A percentile compares a stretch with the other conserved stretches of the same genome.
Evolutionary conservation across 2,797 vertebrate genomes (phyloP).

Genomic region (Thamnophis elegans): DNA sequence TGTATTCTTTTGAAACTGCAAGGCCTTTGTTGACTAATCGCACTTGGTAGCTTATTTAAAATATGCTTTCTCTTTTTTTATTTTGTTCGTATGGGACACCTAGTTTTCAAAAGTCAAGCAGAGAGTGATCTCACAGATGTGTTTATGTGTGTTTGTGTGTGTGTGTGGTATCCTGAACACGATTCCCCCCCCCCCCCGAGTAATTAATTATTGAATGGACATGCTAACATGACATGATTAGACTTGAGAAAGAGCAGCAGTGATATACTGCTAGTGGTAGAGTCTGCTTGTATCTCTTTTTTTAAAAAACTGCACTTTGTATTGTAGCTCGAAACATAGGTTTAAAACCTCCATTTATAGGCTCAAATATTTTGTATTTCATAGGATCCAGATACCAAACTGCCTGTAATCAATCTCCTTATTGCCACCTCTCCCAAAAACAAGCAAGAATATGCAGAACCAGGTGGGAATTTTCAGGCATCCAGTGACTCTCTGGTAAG

Average conservation of each 20-base stretch:
- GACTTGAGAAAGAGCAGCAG: neutral
- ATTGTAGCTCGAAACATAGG: too few relatives aligned
- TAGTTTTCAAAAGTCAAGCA: neutral
- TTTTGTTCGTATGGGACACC: neutral
- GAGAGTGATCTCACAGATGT: neutral
- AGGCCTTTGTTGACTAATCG: neutral
- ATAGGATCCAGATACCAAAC: neutral
- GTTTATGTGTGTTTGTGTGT: too few relatives aligned
- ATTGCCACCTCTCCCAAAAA: conserved; percentile 48
- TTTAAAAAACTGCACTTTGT: neutral
- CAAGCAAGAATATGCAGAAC: conserved; percentile 61
- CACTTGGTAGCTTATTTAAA: neutral
- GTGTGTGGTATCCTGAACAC: neutral
- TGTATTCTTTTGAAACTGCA: neutral
- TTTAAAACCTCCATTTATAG: neutral
- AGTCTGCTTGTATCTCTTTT: neutral
- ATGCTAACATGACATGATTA: neutral
- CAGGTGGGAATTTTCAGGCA: conserved; percentile 49
- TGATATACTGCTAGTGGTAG: too few relatives aligned
- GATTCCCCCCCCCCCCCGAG: neutral
- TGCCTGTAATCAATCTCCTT: conserved; percentile 28
- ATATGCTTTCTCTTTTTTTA: neutral
- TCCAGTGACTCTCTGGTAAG: conserved; percentile 39
- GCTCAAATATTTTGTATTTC: neutral
- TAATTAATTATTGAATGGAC: neutral